phyloP scores from a whole-genome alignment of 1,140 invertebrate species.

The Patella vulgata region DNA sequence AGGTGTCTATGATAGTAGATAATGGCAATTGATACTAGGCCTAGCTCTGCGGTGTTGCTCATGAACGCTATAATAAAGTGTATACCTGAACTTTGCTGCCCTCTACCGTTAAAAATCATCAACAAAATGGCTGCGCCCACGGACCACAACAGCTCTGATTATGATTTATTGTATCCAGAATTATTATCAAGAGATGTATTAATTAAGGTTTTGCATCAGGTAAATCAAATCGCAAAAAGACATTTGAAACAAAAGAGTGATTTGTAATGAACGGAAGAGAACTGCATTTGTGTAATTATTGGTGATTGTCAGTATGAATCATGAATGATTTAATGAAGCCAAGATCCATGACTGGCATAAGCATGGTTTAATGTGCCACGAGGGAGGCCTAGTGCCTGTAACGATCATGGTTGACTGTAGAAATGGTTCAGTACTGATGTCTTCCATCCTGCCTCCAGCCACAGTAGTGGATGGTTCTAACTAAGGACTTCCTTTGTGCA shows the following conservation, averaged over 20 bases:
- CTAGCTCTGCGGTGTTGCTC: too few species aligned
- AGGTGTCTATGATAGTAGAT: too few species aligned
- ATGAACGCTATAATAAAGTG: too few species aligned
- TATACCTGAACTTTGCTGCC: too few species aligned
- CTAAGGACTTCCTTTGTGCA: too few species aligned
- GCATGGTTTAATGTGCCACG: background rate
- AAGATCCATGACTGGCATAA: background rate
- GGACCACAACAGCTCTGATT: slow-evolving; percentile 1
- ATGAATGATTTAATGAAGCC: background rate
- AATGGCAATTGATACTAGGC: too few species aligned
- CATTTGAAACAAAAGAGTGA: background rate
- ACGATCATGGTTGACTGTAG: too few species aligned
- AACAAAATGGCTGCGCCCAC: slow-evolving; percentile 17
- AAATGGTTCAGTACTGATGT: too few species aligned
- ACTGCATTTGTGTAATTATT: background rate
- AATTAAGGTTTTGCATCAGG: slow-evolving; percentile 21
- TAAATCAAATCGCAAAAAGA: background rate
- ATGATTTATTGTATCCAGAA: slow-evolving; percentile 27
- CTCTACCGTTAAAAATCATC: too few species aligned
- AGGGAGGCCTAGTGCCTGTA: background rate
- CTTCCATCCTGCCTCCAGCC: too few species aligned
- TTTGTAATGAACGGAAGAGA: background rate
- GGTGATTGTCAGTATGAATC: too few species aligned
- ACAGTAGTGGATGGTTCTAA: too few species aligned
- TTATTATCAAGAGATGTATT: slow-evolving; percentile 24